Conservation (phyloP, 92 coral and sea anemone genomes). For the Phenganax subtilis region DNA sequence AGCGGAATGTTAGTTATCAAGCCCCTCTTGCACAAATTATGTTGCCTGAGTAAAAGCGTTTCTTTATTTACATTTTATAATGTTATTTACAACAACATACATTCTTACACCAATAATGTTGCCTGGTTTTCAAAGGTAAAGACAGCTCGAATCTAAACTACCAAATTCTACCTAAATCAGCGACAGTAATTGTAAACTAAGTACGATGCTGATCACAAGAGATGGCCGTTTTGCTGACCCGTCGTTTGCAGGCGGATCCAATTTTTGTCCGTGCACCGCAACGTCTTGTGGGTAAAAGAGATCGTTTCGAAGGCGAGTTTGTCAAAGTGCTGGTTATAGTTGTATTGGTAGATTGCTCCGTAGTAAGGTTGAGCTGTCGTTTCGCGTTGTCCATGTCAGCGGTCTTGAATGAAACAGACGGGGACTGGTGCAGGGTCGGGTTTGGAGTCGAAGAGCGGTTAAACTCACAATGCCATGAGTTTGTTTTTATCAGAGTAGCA, state of each 20-base stretch:
- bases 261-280: constrained; percentile 74
- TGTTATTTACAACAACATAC: too few relatives aligned
- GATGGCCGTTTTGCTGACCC: constrained; percentile 56
- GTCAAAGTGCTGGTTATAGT: constrained; percentile 47
- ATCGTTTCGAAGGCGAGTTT: constrained; percentile 50
- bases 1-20: too few relatives aligned
- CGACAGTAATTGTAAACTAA: background rate
- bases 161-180: background rate
- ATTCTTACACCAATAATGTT: too few relatives aligned
- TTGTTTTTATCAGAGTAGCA: background rate
- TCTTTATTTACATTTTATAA: too few relatives aligned
- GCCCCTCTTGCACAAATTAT: too few relatives aligned
- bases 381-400: constrained; percentile 41
- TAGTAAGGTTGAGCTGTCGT: constrained; percentile 50
- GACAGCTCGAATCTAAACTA: too few relatives aligned
- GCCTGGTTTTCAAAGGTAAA: too few relatives aligned
- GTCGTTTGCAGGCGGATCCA: constrained; percentile 73
- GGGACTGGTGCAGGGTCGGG: constrained; percentile 15
- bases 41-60: too few relatives aligned
- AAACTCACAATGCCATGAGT: constrained; percentile 24
- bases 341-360: constrained; percentile 53
- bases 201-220: constrained; percentile 61
- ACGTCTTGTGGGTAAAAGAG: constrained; percentile 34
- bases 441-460: constrained; percentile 33
- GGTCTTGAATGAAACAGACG: constrained; percentile 21